Base-by-base conservation (phyloP, 2,888 invertebrate species). In the Lasius platythorax region DNA sequence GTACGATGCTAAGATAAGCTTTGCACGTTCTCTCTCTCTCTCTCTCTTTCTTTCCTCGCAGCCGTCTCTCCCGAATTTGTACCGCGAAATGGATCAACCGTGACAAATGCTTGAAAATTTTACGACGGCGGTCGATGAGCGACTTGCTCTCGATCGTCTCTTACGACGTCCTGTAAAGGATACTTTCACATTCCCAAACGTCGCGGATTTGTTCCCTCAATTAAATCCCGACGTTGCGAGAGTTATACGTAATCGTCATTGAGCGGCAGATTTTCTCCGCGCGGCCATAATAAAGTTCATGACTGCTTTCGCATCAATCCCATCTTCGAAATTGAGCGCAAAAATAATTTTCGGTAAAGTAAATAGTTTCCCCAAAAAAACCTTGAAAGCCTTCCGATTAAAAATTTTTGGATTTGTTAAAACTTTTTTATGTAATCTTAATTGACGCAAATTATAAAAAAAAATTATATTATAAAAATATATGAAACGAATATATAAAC, bases 1-100 rank as follows among this genome's bases (percentile, higher is more conserved):
- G 74, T 67, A 75, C 83, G 88, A 89, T 89, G 85, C 89, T 86
- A 89, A 89, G 88, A 89, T 89, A 88, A 83, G 82, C 46, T 67
- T 53, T 63, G 61, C 56, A 23, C 63, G 11, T 68, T 50, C 72
- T 73, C 53, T 58, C 18, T 78, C 66, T 74, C 56, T 67, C 75
- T 70, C 67, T n/a, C n/a, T n/a, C n/a, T n/a, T n/a, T n/a, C n/a
- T 28, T 37, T 58, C 23, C 50, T 63, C 73, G 75, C 85, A 85
- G 63, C 82, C 67, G 58, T 70, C 83, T 78, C 73, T 83, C 82
- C 33, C 64, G 64, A 76, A 75, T 85, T 84, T 86, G 85, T 73
- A 74, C 72, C 63, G 15, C 64, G 58, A 56, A 78, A 75, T 58
- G 75, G 46, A 37, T 84, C 74, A 82, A 72, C 81, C 37, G 40